Percentiles rank a stretch among this genome's conserved stretches.
Conservation (phyloP, 2,888 invertebrate genomes). For the Melanostoma scalare region DNA sequence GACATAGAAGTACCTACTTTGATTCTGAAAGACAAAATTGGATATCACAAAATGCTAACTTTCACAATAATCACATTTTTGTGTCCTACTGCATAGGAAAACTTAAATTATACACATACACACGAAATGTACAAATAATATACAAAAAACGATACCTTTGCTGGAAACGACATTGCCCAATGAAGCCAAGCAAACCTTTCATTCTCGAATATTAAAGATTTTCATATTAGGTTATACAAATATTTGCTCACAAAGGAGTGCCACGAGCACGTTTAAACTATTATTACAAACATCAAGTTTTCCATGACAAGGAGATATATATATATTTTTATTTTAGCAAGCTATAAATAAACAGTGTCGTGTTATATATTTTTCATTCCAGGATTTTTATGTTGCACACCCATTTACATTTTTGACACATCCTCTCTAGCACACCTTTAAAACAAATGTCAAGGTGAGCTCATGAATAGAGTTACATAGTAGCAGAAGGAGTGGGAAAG, state of each 20-base stretch:
- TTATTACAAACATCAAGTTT: not conserved
- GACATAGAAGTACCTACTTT: no score
- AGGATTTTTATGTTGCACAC: slow-evolving; percentile 1
- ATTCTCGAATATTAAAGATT: no score
- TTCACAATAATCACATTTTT: no score
- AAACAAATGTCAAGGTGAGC: not conserved
- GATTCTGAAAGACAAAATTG: no score
- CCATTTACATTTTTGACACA: slow-evolving; percentile 6
- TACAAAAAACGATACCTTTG: no score
- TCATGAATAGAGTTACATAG: not conserved
- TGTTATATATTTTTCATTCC: not conserved
- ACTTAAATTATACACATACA: no score
- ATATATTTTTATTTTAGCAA: not conserved
- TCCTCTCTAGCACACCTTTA: not conserved
- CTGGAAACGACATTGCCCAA: no score
- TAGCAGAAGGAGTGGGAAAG: no score
- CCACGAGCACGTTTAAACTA: not conserved
- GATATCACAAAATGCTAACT: no score
- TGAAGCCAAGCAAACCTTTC: not conserved
- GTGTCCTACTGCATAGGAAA: no score
- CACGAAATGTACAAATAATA: no score
- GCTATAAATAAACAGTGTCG: slow-evolving; percentile 5
- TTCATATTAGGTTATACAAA: not conserved
- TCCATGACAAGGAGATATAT: slow-evolving; percentile 14
- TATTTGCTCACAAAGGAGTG: not conserved